These are phyloP conservation scores for Hermaeophaga mercurialis DNA, from an alignment of 2,888 invertebrate species.

Conservation along the genomic window DNA sequence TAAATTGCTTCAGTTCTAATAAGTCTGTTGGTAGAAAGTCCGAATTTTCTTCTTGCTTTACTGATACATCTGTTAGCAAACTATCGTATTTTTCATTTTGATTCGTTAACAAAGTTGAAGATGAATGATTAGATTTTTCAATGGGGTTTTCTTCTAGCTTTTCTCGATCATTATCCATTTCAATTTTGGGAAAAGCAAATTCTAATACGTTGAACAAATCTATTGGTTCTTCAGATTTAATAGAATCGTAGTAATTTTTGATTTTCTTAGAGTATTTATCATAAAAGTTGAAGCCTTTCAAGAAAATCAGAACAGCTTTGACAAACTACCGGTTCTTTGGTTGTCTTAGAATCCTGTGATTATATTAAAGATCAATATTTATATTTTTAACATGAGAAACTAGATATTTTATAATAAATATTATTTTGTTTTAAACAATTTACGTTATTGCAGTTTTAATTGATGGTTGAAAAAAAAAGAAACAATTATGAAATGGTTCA, in stretches of 20 bases:
- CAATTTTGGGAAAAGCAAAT: slow-evolving; percentile 38
- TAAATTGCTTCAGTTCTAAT: slow-evolving; percentile 21
- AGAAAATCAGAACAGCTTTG: slow-evolving; percentile 32
- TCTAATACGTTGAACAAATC: slow-evolving; percentile 36
- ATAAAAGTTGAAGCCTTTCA: slow-evolving; percentile 36
- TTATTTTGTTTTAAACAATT: too few species aligned
- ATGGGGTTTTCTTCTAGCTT: slow-evolving; percentile 17
- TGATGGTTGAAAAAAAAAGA: too few species aligned
- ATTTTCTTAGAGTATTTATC: slow-evolving; percentile 35
- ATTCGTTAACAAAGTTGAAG: too few species aligned
- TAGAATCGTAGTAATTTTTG: slow-evolving; percentile 33
- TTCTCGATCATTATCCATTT: slow-evolving; percentile 32
- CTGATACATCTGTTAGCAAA: too few species aligned
- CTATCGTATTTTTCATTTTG: too few species aligned
- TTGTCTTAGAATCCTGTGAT: slow-evolving; percentile 33
- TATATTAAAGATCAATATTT: background rate
- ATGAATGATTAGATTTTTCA: too few species aligned
- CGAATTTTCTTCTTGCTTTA: slow-evolving; percentile 10
- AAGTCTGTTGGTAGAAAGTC: slow-evolving; percentile 26
- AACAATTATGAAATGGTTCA: slow-evolving; percentile 32
- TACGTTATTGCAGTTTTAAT: too few species aligned
- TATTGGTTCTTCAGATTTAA: slow-evolving; percentile 30
- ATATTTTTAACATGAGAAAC: background rate
- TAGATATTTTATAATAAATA: too few species aligned
- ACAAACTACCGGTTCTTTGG: slow-evolving; percentile 37